Percentiles rank a stretch among this genome's conserved stretches.
These are phyloP conservation scores for Meteorus colon DNA, from an alignment of 2,888 invertebrate species.

Conservation along the genomic window DNA sequence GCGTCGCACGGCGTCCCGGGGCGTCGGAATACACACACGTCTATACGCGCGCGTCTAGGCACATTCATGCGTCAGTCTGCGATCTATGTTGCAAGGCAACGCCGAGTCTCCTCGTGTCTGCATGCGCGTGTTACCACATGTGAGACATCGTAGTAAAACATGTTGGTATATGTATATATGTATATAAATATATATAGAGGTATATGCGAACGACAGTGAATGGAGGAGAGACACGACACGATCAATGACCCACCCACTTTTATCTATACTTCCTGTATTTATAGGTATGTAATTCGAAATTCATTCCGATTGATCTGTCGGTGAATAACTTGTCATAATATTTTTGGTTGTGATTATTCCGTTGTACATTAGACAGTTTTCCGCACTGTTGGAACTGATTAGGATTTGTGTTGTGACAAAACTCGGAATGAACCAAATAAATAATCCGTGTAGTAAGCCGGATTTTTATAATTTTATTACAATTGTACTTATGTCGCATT, in stretches of 20 bases:
- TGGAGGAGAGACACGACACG: slow-evolving; percentile 10
- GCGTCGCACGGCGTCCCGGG: slow-evolving; percentile 30
- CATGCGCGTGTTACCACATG: slow-evolving; percentile 21
- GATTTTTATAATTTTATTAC: no score
- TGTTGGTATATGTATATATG: slow-evolving; percentile 2
- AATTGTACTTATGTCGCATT: no score
- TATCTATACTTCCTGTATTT: neutral
- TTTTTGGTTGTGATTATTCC: no score
- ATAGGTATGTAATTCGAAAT: neutral
- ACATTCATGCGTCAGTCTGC: neutral
- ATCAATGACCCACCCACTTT: slow-evolving; percentile 26
- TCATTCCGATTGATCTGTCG: no score
- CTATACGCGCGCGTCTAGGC: slow-evolving; percentile 13
- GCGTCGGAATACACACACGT: slow-evolving; percentile 24
- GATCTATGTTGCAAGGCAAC: neutral
- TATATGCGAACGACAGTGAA: slow-evolving; percentile 14
- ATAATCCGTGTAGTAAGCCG: no score
- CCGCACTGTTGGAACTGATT: no score
- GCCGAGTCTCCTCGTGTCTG: neutral
- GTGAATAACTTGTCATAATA: no score
- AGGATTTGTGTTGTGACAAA: no score
- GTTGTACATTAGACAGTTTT: no score
- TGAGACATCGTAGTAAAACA: slow-evolving; percentile 11
- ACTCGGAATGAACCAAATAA: no score
- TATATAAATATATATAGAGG: slow-evolving; percentile 5